A percentile compares a stretch with the other conserved stretches of the same genome.
These are phyloP conservation scores for Ormyrus nitidulus DNA, from an alignment of 2,888 invertebrate genomes.

Conservation along the genomic window DNA sequence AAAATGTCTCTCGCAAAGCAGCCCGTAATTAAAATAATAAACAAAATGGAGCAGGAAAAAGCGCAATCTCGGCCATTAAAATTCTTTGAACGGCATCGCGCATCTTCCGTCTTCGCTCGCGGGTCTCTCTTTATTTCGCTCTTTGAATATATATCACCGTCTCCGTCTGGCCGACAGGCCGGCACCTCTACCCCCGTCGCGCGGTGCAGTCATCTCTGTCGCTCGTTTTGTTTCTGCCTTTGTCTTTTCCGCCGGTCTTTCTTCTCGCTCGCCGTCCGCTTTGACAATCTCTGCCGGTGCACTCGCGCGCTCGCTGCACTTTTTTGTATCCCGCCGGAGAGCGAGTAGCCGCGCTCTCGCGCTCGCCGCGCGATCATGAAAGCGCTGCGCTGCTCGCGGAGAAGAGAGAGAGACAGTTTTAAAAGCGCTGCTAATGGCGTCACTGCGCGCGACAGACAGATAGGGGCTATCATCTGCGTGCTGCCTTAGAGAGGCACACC, in stretches of 20 bases:
- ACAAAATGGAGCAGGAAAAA: conserved; percentile 39
- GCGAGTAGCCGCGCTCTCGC: conserved; percentile 10
- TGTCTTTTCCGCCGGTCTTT: conserved; percentile 20
- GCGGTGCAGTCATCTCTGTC: conserved; percentile 4
- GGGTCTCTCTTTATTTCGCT: conserved; percentile 43
- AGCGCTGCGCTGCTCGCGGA: conserved; percentile 48
- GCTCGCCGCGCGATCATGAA: no score
- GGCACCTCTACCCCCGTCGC: background rate
- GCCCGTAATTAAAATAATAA: conserved; percentile 47
- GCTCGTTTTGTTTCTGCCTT: conserved; percentile 40
- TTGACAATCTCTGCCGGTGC: conserved; percentile 32
- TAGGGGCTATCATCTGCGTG: no score
- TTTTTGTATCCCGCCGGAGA: conserved; percentile 13
- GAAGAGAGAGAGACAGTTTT: conserved; percentile 48
- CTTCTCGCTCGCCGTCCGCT: background rate
- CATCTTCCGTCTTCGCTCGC: conserved; percentile 22
- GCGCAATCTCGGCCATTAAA: conserved; percentile 43
- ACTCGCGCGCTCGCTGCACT: conserved; percentile 12
- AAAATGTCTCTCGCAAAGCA: background rate
- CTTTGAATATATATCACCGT: conserved; percentile 7
- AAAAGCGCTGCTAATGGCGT: conserved; percentile 68
- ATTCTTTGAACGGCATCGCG: conserved; percentile 30
- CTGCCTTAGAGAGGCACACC: conserved; percentile 32
- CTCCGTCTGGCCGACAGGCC: background rate
- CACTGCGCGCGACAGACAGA: conserved; percentile 54